These are phyloP conservation scores for Catharus fuscescens DNA, from an alignment of 2,113 vertebrate species.

Conservation along the genomic window DNA sequence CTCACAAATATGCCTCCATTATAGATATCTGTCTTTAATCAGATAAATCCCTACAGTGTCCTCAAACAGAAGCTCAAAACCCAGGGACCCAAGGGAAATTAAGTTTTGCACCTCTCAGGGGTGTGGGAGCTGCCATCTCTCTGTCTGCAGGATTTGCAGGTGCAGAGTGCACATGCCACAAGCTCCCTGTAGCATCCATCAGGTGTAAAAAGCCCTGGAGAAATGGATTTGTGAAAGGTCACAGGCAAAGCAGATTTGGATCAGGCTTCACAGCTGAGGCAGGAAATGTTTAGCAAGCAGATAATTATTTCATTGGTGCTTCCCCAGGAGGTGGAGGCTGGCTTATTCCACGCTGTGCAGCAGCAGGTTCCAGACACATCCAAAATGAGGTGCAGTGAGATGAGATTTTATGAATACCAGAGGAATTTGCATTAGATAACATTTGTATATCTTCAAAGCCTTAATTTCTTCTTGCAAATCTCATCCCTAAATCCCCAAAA, in stretches of 20 bases:
- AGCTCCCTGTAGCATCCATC: not conserved
- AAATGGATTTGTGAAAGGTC: not conserved
- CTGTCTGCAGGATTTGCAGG: not conserved
- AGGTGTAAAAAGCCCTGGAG: not conserved
- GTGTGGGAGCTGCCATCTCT: not conserved
- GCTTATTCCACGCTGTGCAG: not conserved
- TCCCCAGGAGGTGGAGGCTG: not conserved
- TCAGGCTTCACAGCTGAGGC: not conserved
- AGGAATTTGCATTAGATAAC: not conserved
- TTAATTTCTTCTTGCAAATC: not conserved
- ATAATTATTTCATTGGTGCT: not conserved
- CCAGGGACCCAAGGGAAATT: not conserved
- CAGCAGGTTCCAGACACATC: not conserved
- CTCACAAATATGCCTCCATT: not conserved
- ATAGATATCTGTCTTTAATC: not conserved
- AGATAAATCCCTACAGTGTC: not conserved
- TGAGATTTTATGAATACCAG: not conserved
- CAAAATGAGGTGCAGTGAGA: not conserved
- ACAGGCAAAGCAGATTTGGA: not conserved
- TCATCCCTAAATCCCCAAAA: not conserved
- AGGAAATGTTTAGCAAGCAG: not conserved
- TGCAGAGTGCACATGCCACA: rapidly evolving
- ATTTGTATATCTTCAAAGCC: not conserved
- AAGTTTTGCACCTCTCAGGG: too few species aligned
- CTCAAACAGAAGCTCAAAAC: not conserved